These are phyloP conservation scores for Heliconius hermathena DNA, from an alignment of 1,140 invertebrate genomes.

Conservation along the genomic window DNA sequence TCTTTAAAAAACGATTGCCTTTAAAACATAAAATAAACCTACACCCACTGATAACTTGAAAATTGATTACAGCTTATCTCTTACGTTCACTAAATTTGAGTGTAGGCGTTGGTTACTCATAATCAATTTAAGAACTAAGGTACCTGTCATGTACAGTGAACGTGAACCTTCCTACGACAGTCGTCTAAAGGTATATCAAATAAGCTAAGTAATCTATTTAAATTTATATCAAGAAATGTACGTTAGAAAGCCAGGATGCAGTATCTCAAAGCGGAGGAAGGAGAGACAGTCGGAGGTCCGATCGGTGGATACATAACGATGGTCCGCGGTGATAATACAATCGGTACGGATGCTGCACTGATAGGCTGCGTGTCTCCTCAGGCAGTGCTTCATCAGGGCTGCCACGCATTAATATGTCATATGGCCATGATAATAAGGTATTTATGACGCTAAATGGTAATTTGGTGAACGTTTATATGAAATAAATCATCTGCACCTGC, in stretches of 20 bases:
- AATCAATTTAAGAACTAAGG: too few relatives aligned
- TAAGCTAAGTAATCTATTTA: constrained; percentile 17
- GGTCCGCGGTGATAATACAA: constrained; percentile 42
- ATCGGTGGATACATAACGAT: constrained; percentile 43
- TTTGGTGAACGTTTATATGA: constrained; percentile 50
- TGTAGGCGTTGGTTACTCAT: too few relatives aligned
- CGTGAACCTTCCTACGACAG: not conserved
- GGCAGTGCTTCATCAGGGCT: constrained; percentile 35
- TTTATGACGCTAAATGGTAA: constrained; percentile 49
- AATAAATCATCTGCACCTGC: constrained; percentile 59
- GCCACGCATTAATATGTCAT: constrained; percentile 48
- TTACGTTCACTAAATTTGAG: not conserved
- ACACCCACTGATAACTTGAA: too few relatives aligned
- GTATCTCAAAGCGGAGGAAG: constrained; percentile 47
- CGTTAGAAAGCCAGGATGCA: constrained; percentile 45
- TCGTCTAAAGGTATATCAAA: not conserved
- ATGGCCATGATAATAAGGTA: constrained; percentile 51
- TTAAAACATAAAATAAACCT: too few relatives aligned
- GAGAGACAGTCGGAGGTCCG: constrained; percentile 40
- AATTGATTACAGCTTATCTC: too few relatives aligned
- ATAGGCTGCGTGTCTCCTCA: constrained; percentile 45
- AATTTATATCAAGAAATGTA: constrained; percentile 30
- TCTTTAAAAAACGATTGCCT: too few relatives aligned
- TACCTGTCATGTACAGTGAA: not conserved
- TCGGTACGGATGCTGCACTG: constrained; percentile 48